phyloP scores from a whole-genome alignment of 2,113 vertebrate genomes.

The Xyliphius kryptos region DNA sequence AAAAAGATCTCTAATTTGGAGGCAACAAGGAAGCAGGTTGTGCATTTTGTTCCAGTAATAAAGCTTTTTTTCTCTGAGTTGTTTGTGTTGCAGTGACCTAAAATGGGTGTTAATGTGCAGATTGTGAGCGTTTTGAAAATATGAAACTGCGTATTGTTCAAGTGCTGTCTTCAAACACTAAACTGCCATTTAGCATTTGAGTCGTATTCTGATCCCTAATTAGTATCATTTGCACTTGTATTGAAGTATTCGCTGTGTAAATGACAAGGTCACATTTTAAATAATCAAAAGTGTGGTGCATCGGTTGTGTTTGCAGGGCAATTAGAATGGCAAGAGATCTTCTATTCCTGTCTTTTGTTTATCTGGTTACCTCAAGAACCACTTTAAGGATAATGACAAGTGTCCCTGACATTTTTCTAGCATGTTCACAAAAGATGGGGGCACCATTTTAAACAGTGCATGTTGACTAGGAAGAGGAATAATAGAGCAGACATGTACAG shows the following conservation, averaged over 20 bases:
- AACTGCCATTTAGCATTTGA: no score
- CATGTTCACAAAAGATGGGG: constrained; percentile 36
- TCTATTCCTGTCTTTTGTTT: constrained; percentile 32
- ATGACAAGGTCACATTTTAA: background rate
- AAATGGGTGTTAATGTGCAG: no score
- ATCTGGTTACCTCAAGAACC: constrained; percentile 26
- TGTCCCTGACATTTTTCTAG: constrained; percentile 35
- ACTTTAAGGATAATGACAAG: constrained; percentile 31
- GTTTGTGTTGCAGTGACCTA: no score
- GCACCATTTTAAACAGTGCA: constrained; percentile 35
- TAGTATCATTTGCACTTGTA: background rate
- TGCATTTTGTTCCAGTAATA: no score
- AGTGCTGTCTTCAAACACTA: no score
- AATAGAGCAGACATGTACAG: constrained; percentile 33
- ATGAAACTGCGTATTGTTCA: no score
- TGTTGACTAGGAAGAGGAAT: constrained; percentile 35
- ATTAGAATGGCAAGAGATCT: constrained; percentile 29
- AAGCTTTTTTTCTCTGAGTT: no score
- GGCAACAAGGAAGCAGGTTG: no score
- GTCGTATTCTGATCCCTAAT: no score
- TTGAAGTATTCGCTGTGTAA: no score
- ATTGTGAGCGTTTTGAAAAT: no score
- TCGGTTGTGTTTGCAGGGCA: constrained; percentile 22
- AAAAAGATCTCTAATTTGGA: no score
- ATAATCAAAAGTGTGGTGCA: constrained; percentile 3